Evolutionary conservation across 1,140 invertebrate genomes (phyloP).

Genomic region (Macrocentrus cingulum): DNA sequence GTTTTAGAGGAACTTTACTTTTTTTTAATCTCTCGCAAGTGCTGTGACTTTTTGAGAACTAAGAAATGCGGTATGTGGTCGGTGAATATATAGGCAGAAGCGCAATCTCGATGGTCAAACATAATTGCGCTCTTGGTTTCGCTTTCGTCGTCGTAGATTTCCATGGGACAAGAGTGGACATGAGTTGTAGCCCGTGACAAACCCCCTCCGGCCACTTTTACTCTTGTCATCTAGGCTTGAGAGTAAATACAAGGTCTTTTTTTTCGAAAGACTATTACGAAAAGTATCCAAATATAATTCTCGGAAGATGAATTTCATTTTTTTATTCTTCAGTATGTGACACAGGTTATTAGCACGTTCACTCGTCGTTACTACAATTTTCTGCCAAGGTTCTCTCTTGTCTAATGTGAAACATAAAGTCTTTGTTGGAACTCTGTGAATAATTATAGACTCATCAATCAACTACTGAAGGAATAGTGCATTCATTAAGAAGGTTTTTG

Average conservation of each 20-base stretch:
- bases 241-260: not conserved
- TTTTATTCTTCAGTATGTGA: not conserved
- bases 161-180: constrained; percentile 41
- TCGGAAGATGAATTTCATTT: not conserved
- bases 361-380: not conserved
- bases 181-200: constrained; percentile 46
- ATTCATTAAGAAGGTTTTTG: no score
- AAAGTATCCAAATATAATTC: not conserved
- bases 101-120: constrained; percentile 40
- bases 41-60: not conserved
- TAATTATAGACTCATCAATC: not conserved
- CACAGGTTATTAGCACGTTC: not conserved
- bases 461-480: no score
- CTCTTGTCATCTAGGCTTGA: constrained; percentile 29
- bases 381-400: no score
- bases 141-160: constrained; percentile 52
- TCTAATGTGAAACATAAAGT: no score
- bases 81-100: constrained; percentile 46
- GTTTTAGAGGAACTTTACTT: no score
- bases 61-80: constrained; percentile 14
- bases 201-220: constrained; percentile 34
- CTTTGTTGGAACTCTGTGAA: not conserved
- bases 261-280: constrained; percentile 5
- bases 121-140: constrained; percentile 53
- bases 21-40: not conserved